Base-by-base conservation (phyloP, 2,113 vertebrate genomes). In the Gila orcuttii region DNA sequence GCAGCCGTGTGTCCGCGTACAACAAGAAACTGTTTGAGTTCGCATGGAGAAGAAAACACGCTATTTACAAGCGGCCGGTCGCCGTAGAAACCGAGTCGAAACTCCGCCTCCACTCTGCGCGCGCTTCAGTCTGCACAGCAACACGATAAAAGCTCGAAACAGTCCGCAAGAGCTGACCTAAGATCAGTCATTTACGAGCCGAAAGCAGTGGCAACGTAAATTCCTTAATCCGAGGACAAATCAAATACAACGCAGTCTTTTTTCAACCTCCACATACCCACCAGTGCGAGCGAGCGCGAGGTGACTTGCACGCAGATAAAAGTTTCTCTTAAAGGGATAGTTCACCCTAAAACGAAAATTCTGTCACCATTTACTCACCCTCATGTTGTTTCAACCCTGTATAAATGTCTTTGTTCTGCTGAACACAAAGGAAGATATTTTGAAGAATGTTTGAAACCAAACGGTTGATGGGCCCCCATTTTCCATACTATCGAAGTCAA, bases 31-130 rank as follows among this genome's bases (percentile, higher is more conserved):
- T 81, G 77, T 42, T 79, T 60, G 85, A 79, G 85, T 77, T 75
- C 68, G 57, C 78, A 57, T 33, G 83, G 76, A 57, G 82, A 64
- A 62, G 76, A 66, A 79, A 80, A 87, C 59, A 80, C 52, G 50
- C 86, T 66, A 82, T 87, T 90, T 88, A 83, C 89, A 85, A 74
- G 83, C 55, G 33, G 42, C 36, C 36, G 28, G 91, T 94, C 86
- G 62, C 90, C 90, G 89, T 91, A 89, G 93, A 42, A 93, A 93
- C 91, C 79, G 45, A 52, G 31, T 28, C 55, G 50, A 31, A 81
- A 87, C 91, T 92, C 90, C 91, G 80, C 91, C 91, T 86, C 84
- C 86, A 19, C 9, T 9, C 6, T 39, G 64, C 33, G 31, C 28
- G 55, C 47, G 50, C 68, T 19, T 79, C 79, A 47, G 57, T 74